Percentiles rank a stretch among this genome's conserved stretches.
Conservation (phyloP, 2,113 vertebrate genomes). For the Dolichallabes microphthalmus region DNA sequence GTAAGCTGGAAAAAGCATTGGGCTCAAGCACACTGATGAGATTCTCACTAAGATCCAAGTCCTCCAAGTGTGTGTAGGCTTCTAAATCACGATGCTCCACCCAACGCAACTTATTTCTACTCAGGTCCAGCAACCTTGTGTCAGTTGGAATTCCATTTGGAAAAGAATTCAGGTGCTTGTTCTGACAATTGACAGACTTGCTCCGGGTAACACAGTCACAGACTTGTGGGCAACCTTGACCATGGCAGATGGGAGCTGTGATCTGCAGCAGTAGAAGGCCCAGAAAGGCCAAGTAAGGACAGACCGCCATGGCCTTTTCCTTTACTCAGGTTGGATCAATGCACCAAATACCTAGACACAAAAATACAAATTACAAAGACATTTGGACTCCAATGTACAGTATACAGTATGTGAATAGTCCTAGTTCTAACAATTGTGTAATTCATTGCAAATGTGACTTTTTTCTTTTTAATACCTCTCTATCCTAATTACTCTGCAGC, state of each 20-base stretch:
- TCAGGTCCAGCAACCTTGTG: constrained; percentile 86
- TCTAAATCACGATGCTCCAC: constrained; percentile 86
- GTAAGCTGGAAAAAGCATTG: constrained; percentile 85
- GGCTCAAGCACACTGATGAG: constrained; percentile 90
- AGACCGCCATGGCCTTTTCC: constrained; percentile 72
- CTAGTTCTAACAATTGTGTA: no score
- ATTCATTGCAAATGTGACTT: no score
- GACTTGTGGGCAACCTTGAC: constrained; percentile 82
- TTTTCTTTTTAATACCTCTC: no score
- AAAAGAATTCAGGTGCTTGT: constrained; percentile 82
- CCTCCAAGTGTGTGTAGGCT: constrained; percentile 80
- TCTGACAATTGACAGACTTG: constrained; percentile 82
- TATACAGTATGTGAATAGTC: no score
- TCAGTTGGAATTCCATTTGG: constrained; percentile 88
- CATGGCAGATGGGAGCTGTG: constrained; percentile 52
- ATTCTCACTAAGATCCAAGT: constrained; percentile 93
- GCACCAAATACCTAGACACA: constrained; percentile 72
- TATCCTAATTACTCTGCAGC: no score
- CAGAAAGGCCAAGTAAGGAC: constrained; percentile 68
- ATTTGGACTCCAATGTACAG: no score
- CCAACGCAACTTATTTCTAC: constrained; percentile 91
- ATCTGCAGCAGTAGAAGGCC: constrained; percentile 76
- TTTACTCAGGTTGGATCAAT: constrained; percentile 68
- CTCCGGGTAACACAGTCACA: constrained; percentile 83
- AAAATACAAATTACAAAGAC: neutral